Conservation (phyloP, 92 coral and sea anemone genomes). For the Actinernus sp. region DNA sequence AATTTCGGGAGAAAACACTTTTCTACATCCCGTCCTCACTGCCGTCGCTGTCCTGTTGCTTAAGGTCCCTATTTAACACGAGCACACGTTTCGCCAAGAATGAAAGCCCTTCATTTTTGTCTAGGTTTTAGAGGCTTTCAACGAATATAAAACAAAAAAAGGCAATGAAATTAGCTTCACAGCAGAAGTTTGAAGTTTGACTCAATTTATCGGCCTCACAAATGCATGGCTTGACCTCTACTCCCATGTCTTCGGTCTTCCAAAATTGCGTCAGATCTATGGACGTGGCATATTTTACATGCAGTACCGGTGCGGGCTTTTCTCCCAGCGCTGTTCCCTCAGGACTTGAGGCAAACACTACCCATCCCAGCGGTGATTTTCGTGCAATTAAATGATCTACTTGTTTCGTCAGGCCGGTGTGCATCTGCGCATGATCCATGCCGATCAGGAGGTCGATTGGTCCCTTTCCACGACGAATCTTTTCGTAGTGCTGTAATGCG, state of each 20-base stretch:
- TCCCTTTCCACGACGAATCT: slow-evolving; percentile 15
- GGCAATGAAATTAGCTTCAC: too few relatives aligned
- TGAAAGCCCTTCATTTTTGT: too few relatives aligned
- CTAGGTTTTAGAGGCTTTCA: too few relatives aligned
- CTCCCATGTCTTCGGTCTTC: slow-evolving; percentile 61
- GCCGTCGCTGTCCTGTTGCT: too few relatives aligned
- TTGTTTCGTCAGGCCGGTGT: slow-evolving; percentile 41
- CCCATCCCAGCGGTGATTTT: slow-evolving; percentile 61
- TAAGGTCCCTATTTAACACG: too few relatives aligned
- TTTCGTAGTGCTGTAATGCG: background rate
- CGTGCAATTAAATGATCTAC: slow-evolving; percentile 35
- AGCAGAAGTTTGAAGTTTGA: too few relatives aligned
- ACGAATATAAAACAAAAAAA: too few relatives aligned
- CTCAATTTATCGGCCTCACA: slow-evolving; percentile 38
- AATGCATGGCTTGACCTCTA: slow-evolving; percentile 22
- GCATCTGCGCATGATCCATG: slow-evolving; percentile 41
- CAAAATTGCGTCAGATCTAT: slow-evolving; percentile 51
- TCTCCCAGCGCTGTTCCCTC: slow-evolving; percentile 11
- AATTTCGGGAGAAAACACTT: too few relatives aligned
- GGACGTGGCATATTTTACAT: slow-evolving; percentile 17
- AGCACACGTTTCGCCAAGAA: too few relatives aligned
- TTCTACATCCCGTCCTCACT: too few relatives aligned
- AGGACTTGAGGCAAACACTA: slow-evolving; percentile 31
- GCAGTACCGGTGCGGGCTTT: slow-evolving; percentile 9
- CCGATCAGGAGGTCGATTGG: slow-evolving; percentile 23